Evolutionary conservation across 2,797 vertebrate genomes (phyloP).

Genomic region (Micromesistius poutassou): DNA sequence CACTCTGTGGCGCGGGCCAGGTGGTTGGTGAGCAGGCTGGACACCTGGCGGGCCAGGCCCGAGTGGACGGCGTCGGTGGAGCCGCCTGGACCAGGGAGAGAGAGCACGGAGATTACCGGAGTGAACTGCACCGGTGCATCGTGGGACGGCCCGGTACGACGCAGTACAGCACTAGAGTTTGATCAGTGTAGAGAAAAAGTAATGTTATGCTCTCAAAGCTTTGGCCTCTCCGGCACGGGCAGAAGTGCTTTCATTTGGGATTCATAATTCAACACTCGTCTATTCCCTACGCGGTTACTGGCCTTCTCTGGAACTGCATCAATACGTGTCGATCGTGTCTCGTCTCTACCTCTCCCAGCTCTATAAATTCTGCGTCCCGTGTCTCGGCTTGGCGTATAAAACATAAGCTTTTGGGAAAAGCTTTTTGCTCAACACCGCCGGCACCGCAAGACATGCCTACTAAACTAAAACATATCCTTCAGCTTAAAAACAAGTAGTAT

Average conservation of each 20-base stretch:
- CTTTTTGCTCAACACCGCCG: not conserved
- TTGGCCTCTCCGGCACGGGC: not conserved
- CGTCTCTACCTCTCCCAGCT: not conserved
- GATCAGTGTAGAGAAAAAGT: not conserved
- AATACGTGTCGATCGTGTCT: not conserved
- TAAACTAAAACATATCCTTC: not conserved
- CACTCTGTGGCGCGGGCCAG: slow-evolving; percentile 94
- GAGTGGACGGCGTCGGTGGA: slow-evolving; percentile 97
- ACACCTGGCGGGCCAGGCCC: slow-evolving; percentile 94
- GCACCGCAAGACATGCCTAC: not conserved
- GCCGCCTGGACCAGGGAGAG: slow-evolving; percentile 74
- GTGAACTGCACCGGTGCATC: too few species aligned
- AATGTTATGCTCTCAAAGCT: not conserved
- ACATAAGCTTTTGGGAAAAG: not conserved
- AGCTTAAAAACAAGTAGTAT: not conserved
- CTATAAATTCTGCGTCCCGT: not conserved
- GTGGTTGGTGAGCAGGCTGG: slow-evolving; percentile 95
- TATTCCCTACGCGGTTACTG: not conserved
- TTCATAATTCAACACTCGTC: not conserved
- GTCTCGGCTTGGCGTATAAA: not conserved
- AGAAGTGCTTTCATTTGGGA: not conserved
- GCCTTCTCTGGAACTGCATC: not conserved
- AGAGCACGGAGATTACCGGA: not conserved
- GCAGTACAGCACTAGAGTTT: not conserved
- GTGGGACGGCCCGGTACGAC: too few species aligned